phyloP scores from a whole-genome alignment of 2,797 vertebrate genomes.

The Semaprochilodus insignis region DNA sequence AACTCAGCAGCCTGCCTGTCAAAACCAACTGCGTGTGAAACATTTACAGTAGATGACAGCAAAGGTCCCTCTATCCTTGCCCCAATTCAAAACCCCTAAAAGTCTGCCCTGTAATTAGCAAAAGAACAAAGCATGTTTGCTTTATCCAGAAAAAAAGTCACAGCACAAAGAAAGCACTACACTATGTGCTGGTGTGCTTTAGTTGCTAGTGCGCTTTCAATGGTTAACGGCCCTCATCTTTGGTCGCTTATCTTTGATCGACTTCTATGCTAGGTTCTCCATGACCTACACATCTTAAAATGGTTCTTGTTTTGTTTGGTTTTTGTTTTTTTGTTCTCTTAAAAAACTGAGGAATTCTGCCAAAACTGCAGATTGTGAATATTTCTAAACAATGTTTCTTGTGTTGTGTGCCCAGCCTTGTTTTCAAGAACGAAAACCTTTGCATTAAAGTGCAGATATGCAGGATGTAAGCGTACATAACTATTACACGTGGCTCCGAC shows the following conservation, averaged over 20 bases:
- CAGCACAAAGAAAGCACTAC: background rate
- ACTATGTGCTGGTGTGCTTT: too few species aligned
- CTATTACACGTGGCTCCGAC: background rate
- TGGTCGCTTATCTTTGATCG: background rate
- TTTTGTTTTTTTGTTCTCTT: background rate
- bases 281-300: background rate
- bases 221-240: background rate
- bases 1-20: conserved; percentile 69
- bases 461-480: too few species aligned
- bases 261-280: background rate
- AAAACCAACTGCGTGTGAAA: conserved; percentile 43
- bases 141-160: background rate
- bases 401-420: too few species aligned
- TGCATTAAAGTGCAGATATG: too few species aligned
- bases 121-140: conserved; percentile 54
- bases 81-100: conserved; percentile 63
- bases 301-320: background rate
- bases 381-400: too few species aligned
- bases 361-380: background rate
- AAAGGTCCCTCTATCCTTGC: conserved; percentile 16
- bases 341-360: background rate
- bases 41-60: conserved; percentile 3
- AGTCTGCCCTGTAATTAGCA: conserved; percentile 40
- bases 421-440: too few species aligned
- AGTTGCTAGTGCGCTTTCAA: background rate